Conservation (phyloP, 2,797 vertebrate genomes). For the Myotis myotis region DNA sequence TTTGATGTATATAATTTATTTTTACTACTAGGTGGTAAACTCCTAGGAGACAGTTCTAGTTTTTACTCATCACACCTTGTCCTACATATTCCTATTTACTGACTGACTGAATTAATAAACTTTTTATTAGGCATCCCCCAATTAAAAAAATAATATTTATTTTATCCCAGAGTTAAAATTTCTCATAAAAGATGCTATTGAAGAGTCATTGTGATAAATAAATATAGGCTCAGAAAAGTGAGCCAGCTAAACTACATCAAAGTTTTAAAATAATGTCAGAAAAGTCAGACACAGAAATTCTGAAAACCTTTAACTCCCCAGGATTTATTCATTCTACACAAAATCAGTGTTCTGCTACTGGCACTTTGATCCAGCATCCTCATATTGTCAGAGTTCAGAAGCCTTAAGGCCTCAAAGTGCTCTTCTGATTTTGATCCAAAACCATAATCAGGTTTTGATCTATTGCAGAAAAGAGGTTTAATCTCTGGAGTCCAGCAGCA, state of each 20-base stretch:
- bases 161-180: slow-evolving; percentile 60
- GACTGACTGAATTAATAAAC: background rate
- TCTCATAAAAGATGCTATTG: slow-evolving; percentile 46
- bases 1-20: background rate
- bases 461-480: slow-evolving; percentile 39
- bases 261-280: slow-evolving; percentile 72
- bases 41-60: background rate
- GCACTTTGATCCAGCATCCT: slow-evolving; percentile 57
- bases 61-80: background rate
- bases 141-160: slow-evolving; percentile 56
- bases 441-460: slow-evolving; percentile 65
- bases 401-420: slow-evolving; percentile 57
- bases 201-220: slow-evolving; percentile 61
- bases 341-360: slow-evolving; percentile 50
- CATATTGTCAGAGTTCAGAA: slow-evolving; percentile 54
- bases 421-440: slow-evolving; percentile 69
- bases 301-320: slow-evolving; percentile 56
- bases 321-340: slow-evolving; percentile 55
- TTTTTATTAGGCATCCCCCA: slow-evolving; percentile 9
- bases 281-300: slow-evolving; percentile 59
- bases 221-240: slow-evolving; percentile 61
- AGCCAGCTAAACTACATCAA: slow-evolving; percentile 67
- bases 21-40: background rate
- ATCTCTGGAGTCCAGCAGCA: slow-evolving; percentile 35
- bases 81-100: background rate